Conservation (phyloP, 2,797 vertebrate genomes). For the Galago senegalensis region DNA sequence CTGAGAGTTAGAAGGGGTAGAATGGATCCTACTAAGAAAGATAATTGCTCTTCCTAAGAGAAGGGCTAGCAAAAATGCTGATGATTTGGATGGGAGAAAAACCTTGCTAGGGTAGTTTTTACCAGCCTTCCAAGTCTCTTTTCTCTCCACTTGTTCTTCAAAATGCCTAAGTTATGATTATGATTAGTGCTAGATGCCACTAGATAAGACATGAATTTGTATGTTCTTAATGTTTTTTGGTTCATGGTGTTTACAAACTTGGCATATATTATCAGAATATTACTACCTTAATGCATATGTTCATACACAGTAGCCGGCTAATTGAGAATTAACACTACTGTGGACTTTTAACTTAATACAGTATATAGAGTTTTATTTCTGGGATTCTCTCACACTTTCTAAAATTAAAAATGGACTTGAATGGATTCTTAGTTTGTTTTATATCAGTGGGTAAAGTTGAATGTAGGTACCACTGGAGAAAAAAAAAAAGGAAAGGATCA, state of each 20-base stretch:
- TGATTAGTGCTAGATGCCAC: not conserved
- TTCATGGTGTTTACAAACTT: not conserved
- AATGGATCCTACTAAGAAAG: not conserved
- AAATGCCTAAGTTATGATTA: not conserved
- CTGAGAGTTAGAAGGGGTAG: not conserved
- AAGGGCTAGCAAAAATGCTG: not conserved
- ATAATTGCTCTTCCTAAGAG: not conserved
- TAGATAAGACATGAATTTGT: not conserved
- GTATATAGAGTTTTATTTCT: not conserved
- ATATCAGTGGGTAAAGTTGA: not conserved
- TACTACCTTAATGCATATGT: not conserved
- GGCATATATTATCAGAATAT: not conserved
- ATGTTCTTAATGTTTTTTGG: not conserved
- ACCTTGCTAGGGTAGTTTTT: not conserved
- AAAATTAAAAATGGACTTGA: not conserved
- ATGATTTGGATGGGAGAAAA: not conserved
- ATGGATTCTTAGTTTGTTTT: slow-evolving; percentile 55
- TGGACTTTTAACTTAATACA: not conserved
- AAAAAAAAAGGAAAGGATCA: not conserved
- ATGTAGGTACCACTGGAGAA: not conserved
- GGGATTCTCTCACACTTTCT: not conserved
- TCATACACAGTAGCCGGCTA: not conserved
- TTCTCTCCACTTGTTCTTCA: not conserved
- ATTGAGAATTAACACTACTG: not conserved
- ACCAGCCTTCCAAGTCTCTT: not conserved